Percentiles rank a stretch among this genome's conserved stretches.
phyloP scores from a whole-genome alignment of 2,797 vertebrate species.

The Poecilia wingei region DNA sequence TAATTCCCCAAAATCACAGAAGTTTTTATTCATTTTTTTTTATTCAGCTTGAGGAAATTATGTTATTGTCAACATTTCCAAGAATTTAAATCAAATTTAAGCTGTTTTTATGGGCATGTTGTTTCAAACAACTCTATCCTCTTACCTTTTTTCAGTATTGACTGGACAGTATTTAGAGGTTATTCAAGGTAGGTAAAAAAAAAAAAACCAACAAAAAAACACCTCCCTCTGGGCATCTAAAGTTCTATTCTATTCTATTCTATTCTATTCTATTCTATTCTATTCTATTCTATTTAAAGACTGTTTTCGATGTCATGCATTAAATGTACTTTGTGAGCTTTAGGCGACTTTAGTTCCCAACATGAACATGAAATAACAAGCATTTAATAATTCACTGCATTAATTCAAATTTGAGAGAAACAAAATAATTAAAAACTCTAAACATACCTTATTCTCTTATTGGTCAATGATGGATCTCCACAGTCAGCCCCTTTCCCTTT shows the following conservation, averaged over 20 bases:
- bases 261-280: neutral
- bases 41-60: neutral
- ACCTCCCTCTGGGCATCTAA: neutral
- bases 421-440: neutral
- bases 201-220: no score
- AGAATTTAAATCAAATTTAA: neutral
- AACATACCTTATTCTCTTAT: conserved; percentile 69
- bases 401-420: neutral
- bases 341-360: neutral
- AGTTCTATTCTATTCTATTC: neutral
- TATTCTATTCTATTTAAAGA: neutral
- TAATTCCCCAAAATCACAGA: neutral
- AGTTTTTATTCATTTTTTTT: neutral
- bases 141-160: neutral
- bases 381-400: neutral
- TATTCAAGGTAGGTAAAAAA: neutral
- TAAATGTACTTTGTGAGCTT: neutral
- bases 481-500: conserved; percentile 41
- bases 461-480: conserved; percentile 33
- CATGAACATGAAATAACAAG: neutral
- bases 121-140: neutral
- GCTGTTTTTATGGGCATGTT: neutral
- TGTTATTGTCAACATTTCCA: neutral
- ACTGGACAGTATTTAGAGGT: neutral
- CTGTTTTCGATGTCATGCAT: neutral